Conservation (phyloP, 2,113 vertebrate genomes). For the Otus sunia region DNA sequence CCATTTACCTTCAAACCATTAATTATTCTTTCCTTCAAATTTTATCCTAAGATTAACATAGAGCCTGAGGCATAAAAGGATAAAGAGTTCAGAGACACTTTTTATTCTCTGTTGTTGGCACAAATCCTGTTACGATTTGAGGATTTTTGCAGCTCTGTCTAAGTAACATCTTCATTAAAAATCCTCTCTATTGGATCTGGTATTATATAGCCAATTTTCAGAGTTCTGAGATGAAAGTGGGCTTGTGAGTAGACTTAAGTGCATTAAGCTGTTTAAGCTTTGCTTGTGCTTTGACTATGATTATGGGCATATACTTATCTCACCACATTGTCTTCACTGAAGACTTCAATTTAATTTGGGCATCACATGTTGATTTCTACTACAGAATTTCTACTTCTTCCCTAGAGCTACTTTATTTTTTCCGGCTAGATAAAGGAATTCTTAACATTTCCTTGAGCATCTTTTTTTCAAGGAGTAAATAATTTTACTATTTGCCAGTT, state of each 20-base stretch:
- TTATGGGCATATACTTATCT: neutral
- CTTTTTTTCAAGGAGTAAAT: neutral
- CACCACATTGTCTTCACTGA: neutral
- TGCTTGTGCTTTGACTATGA: neutral
- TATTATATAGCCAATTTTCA: neutral
- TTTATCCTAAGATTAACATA: neutral
- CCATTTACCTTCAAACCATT: neutral
- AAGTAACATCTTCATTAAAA: neutral
- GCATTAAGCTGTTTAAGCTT: neutral
- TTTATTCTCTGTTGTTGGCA: neutral
- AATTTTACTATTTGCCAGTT: neutral
- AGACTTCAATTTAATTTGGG: neutral
- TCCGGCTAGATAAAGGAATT: neutral
- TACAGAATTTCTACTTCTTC: neutral
- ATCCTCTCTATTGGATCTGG: neutral
- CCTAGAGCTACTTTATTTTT: neutral
- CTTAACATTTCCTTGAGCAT: neutral
- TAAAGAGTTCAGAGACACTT: neutral
- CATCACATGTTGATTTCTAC: neutral
- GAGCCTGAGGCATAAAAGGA: neutral
- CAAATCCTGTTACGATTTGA: neutral
- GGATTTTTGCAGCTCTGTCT: neutral
- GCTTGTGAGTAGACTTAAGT: neutral
- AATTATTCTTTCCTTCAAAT: slow-evolving; percentile 15
- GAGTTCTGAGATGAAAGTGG: neutral